These are phyloP conservation scores for Diaphora mendica DNA, from an alignment of 2,888 invertebrate genomes.

Conservation along the genomic window DNA sequence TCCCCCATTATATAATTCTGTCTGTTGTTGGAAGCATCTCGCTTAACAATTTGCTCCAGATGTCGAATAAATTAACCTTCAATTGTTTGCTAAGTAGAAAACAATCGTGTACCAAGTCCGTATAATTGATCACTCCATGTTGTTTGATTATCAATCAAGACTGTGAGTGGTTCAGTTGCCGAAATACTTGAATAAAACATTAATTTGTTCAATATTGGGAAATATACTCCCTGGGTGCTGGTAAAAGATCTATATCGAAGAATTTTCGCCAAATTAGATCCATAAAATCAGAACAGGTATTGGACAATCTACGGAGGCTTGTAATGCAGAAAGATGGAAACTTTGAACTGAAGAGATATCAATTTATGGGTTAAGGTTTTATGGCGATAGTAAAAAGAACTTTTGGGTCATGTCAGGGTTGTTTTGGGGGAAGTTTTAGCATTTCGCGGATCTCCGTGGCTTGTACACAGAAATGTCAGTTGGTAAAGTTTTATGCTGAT, in stretches of 20 bases:
- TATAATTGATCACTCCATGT: slow-evolving; percentile 44
- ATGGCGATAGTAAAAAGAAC: slow-evolving; percentile 61
- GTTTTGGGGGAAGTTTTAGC: slow-evolving; percentile 52
- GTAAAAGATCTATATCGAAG: too few species aligned
- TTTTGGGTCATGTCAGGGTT: slow-evolving; percentile 56
- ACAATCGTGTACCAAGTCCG: slow-evolving; percentile 31
- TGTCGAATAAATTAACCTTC: slow-evolving; percentile 44
- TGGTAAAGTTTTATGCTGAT: slow-evolving; percentile 41
- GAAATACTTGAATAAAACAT: slow-evolving; percentile 23
- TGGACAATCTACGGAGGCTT: slow-evolving; percentile 31
- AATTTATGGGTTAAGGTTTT: slow-evolving; percentile 62
- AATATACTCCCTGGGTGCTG: neutral
- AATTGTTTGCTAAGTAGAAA: slow-evolving; percentile 42
- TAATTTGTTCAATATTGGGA: slow-evolving; percentile 7
- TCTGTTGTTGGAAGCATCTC: slow-evolving; percentile 20
- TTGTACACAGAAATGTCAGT: slow-evolving; percentile 41
- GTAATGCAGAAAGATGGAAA: slow-evolving; percentile 39
- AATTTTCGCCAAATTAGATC: slow-evolving; percentile 32
- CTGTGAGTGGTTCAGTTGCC: slow-evolving; percentile 3
- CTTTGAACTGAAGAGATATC: slow-evolving; percentile 54
- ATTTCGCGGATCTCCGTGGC: slow-evolving; percentile 36
- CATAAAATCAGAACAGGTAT: slow-evolving; percentile 47
- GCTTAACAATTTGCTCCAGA: slow-evolving; percentile 39
- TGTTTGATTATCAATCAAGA: slow-evolving; percentile 39
- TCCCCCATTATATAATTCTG: slow-evolving; percentile 15